These are phyloP conservation scores for Crematogaster levior DNA, from an alignment of 2,888 invertebrate genomes.

Conservation along the genomic window DNA sequence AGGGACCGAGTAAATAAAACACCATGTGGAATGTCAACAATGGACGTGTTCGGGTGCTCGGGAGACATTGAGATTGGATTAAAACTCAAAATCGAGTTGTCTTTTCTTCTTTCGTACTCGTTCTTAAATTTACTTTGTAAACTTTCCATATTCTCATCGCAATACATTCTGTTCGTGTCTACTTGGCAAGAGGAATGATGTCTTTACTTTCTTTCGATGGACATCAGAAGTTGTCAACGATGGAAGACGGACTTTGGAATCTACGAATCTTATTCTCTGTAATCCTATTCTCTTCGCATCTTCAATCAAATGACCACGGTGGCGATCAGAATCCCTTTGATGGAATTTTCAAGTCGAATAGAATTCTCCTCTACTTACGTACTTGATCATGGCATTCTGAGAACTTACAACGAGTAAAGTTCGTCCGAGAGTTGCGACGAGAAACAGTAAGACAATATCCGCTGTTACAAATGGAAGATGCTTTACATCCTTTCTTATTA, in stretches of 20 bases:
- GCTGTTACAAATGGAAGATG: neutral
- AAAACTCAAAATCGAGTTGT: slow-evolving; percentile 83
- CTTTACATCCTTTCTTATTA: slow-evolving; percentile 21
- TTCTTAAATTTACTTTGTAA: slow-evolving; percentile 81
- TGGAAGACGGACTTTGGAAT: neutral
- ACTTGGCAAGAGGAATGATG: slow-evolving; percentile 1
- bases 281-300: slow-evolving; percentile 22
- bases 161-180: slow-evolving; percentile 40
- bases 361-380: slow-evolving; percentile 19
- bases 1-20: slow-evolving; percentile 39
- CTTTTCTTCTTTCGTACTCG: slow-evolving; percentile 66
- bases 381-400: slow-evolving; percentile 13
- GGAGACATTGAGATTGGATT: slow-evolving; percentile 77
- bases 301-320: slow-evolving; percentile 27
- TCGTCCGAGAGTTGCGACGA: neutral
- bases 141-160: slow-evolving; percentile 76
- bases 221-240: slow-evolving; percentile 26
- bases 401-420: slow-evolving; percentile 44
- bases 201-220: slow-evolving; percentile 13
- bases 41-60: slow-evolving; percentile 49
- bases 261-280: slow-evolving; percentile 8
- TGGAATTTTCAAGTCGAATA: slow-evolving; percentile 46
- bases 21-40: slow-evolving; percentile 56
- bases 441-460: slow-evolving; percentile 24
- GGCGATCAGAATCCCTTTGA: slow-evolving; percentile 40